A percentile compares a stretch with the other conserved stretches of the same genome.
Conservation (phyloP, 1,140 invertebrate species). For the Amyelois transitella region DNA sequence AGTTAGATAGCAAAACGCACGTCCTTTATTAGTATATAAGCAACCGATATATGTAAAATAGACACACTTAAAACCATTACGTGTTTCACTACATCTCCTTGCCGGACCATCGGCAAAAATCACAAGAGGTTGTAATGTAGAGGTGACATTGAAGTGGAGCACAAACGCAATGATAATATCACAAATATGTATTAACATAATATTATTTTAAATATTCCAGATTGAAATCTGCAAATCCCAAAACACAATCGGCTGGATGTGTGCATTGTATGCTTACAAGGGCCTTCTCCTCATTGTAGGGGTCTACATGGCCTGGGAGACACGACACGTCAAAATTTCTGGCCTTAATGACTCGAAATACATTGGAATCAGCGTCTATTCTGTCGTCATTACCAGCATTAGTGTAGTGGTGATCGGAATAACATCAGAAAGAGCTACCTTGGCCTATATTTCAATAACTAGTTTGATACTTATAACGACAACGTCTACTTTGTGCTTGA, state of each 20-base stretch:
- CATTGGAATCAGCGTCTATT: constrained; percentile 95
- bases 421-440: constrained; percentile 86
- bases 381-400: constrained; percentile 90
- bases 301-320: constrained; percentile 99
- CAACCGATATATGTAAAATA: no score
- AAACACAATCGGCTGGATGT: constrained; percentile 90
- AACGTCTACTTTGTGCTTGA: constrained; percentile 87
- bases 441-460: constrained; percentile 89
- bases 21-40: no score
- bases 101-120: no score
- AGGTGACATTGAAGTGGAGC: neutral
- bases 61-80: no score
- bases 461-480: constrained; percentile 89
- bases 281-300: constrained; percentile 90
- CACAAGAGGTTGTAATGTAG: no score
- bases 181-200: neutral
- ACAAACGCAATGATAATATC: neutral
- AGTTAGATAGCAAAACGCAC: no score
- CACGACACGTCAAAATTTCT: constrained; percentile 96
- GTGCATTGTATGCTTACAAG: constrained; percentile 92
- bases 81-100: no score
- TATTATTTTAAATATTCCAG: constrained; percentile 68
- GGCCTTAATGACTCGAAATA: constrained; percentile 98
- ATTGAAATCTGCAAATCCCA: constrained; percentile 90
- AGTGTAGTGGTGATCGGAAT: constrained; percentile 90